Evolutionary conservation across 2,888 invertebrate genomes (phyloP).

Genomic region (Xestia sexstrigata): DNA sequence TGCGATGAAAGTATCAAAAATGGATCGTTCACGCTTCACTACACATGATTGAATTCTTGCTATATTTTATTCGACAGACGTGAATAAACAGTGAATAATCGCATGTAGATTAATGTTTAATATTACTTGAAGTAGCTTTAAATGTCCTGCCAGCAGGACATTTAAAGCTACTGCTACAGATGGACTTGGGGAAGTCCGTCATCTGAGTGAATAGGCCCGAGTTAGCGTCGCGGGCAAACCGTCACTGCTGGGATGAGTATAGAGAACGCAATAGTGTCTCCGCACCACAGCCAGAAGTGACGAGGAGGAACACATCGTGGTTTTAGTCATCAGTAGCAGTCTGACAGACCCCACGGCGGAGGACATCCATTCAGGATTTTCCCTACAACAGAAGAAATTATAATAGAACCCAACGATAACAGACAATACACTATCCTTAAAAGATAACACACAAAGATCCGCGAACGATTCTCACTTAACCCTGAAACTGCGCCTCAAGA

Average conservation of each 20-base stretch:
- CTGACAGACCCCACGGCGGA: no score
- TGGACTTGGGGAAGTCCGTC: no score
- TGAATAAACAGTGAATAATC: slow-evolving; percentile 40
- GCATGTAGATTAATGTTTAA: not conserved
- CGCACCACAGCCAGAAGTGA: no score
- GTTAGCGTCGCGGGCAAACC: no score
- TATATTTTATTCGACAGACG: slow-evolving; percentile 35
- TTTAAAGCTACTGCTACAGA: no score
- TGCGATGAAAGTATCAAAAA: slow-evolving; percentile 60
- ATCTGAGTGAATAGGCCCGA: no score
- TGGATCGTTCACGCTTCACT: slow-evolving; percentile 47
- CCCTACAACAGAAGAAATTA: not conserved
- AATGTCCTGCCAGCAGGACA: not conserved
- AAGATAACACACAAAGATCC: slow-evolving; percentile 3
- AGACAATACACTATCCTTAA: not conserved
- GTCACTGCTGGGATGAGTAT: no score
- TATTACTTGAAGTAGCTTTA: slow-evolving; percentile 10
- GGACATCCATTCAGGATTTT: no score
- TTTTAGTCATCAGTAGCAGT: no score
- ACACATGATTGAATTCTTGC: slow-evolving; percentile 38
- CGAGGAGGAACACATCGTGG: no score
- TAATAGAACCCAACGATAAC: not conserved
- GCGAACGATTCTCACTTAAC: slow-evolving; percentile 35
- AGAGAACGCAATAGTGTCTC: no score
- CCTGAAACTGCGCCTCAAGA: slow-evolving; percentile 7